Percentiles rank a stretch among this genome's conserved stretches.
These are phyloP conservation scores for Mirza zaza DNA, from an alignment of 2,113 vertebrate species.

Conservation along the genomic window DNA sequence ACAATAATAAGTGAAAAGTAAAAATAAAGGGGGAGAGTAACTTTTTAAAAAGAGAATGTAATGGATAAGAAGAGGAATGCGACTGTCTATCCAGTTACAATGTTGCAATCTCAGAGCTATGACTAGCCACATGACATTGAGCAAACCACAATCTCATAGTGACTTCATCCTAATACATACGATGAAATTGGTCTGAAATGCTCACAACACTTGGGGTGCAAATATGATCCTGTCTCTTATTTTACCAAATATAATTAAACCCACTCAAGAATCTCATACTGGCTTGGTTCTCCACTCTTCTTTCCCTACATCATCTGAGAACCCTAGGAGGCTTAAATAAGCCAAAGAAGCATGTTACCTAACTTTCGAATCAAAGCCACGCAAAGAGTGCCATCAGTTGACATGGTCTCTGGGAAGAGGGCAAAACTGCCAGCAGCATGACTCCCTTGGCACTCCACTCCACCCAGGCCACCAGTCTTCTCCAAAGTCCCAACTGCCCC, in stretches of 20 bases:
- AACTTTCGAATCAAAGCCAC: not conserved
- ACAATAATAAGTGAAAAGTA: not conserved
- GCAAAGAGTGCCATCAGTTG: not conserved
- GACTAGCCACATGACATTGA: not conserved
- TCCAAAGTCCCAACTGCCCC: not conserved
- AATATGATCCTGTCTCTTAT: not conserved
- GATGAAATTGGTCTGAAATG: conserved; percentile 25
- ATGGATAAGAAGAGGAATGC: not conserved
- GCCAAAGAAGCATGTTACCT: not conserved
- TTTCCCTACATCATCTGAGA: not conserved
- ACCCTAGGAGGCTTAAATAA: not conserved
- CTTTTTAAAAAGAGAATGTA: not conserved
- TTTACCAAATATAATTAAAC: not conserved
- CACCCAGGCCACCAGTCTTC: not conserved
- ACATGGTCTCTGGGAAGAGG: not conserved
- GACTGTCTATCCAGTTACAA: not conserved
- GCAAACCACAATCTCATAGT: not conserved
- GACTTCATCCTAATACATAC: not conserved
- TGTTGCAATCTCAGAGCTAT: not conserved
- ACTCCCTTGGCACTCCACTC: not conserved
- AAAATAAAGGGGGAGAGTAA: not conserved
- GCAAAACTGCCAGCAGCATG: not conserved
- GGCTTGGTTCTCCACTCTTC: not conserved
- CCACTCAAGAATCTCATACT: not conserved
- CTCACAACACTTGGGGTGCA: not conserved